phyloP scores from a whole-genome alignment of 2,797 vertebrate species.

The Dallia pectoralis region DNA sequence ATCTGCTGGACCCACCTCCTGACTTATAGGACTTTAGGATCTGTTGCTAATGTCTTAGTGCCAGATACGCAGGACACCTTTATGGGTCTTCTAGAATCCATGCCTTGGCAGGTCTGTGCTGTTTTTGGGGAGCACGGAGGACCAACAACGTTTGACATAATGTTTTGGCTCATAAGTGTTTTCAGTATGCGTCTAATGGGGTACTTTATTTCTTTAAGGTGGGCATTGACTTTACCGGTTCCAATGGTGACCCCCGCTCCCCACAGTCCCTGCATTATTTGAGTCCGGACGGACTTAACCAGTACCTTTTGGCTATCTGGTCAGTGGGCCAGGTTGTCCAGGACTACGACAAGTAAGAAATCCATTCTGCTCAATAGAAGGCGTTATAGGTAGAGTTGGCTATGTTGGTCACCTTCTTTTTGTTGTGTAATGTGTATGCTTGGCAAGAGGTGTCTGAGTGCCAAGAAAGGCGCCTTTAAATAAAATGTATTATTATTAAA shows the following conservation, averaged over 20 bases:
- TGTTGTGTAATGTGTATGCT: no score
- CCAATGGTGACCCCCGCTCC: conserved; percentile 88
- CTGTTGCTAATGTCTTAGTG: no score
- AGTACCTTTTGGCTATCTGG: conserved; percentile 91
- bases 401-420: background rate
- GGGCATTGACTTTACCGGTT: conserved; percentile 93
- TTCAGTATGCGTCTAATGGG: background rate
- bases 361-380: background rate
- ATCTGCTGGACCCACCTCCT: no score
- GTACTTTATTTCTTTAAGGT: conserved; percentile 70
- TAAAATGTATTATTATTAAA: no score
- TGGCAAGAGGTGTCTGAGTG: background rate
- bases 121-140: no score
- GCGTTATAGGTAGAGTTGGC: background rate
- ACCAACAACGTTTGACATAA: no score
- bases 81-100: no score
- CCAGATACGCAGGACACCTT: no score
- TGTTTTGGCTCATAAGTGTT: no score
- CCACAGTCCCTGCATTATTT: conserved; percentile 89
- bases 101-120: no score
- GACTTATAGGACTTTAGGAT: no score
- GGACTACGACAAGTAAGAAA: conserved; percentile 88
- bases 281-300: conserved; percentile 87
- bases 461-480: no score
- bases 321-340: conserved; percentile 89